phyloP scores from a whole-genome alignment of 2,797 vertebrate species.

The Thamnophis elegans region DNA sequence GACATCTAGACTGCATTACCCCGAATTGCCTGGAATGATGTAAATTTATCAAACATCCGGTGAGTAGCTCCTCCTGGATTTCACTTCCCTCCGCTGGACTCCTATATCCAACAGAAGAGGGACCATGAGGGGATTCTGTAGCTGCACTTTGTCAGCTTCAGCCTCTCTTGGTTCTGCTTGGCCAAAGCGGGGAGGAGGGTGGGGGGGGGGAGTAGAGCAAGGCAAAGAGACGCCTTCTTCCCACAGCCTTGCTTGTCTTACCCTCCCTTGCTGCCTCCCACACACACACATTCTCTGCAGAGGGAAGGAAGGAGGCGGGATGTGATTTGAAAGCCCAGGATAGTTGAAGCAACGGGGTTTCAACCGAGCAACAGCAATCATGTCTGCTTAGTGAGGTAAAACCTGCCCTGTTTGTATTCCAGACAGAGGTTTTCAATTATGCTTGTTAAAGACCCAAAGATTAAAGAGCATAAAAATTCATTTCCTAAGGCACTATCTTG shows the following conservation, averaged over 20 bases:
- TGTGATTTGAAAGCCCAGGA: conserved; percentile 57
- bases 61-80: conserved; percentile 54
- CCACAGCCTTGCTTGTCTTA: conserved; percentile 52
- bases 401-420: conserved; percentile 49
- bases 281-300: not conserved
- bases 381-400: conserved; percentile 55
- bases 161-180: conserved; percentile 51
- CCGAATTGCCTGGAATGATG: conserved; percentile 65
- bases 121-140: conserved; percentile 48
- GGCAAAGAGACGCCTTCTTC: conserved; percentile 25
- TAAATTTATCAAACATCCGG: conserved; percentile 64
- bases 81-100: conserved; percentile 50
- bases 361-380: conserved; percentile 37
- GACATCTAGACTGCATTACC: conserved; percentile 61
- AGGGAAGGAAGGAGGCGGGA: conserved; percentile 38
- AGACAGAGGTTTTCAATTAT: conserved; percentile 62
- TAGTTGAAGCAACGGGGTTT: conserved; percentile 51
- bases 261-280: conserved; percentile 16
- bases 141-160: conserved; percentile 39
- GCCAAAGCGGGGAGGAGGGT: not conserved
- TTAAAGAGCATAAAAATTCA: conserved; percentile 50
- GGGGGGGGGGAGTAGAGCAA: not conserved
- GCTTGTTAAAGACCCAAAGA: conserved; percentile 55
- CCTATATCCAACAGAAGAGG: conserved; percentile 58
- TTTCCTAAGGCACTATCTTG: conserved; percentile 34